Conservation (phyloP, 2,888 invertebrate species). For the Aphidius colemani region DNA sequence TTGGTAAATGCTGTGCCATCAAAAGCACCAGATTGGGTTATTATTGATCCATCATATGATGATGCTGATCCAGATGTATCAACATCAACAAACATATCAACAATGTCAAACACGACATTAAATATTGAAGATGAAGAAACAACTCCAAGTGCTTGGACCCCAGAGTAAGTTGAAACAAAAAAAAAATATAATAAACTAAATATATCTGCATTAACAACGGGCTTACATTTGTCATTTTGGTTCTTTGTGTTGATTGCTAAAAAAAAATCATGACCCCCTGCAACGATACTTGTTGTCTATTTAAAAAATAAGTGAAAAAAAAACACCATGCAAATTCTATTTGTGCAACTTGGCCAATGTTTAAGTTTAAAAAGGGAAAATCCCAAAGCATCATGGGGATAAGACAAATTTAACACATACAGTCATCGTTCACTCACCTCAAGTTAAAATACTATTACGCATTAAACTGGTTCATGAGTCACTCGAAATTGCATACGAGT, state of each 20-base stretch:
- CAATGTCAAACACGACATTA: constrained; percentile 26
- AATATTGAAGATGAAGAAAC: constrained; percentile 38
- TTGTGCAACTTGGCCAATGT: constrained; percentile 9
- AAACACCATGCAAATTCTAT: constrained; percentile 14
- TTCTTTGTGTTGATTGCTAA: no score
- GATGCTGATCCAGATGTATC: constrained; percentile 28
- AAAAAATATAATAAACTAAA: background rate
- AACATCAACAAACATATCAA: constrained; percentile 18
- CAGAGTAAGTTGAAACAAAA: constrained; percentile 40
- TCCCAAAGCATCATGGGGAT: constrained; percentile 9
- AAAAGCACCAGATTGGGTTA: constrained; percentile 40
- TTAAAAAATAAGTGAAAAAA: no score
- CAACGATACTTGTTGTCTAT: constrained; percentile 17
- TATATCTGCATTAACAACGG: background rate
- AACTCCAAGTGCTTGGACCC: constrained; percentile 44
- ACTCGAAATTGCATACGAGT: constrained; percentile 18
- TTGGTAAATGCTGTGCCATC: constrained; percentile 41
- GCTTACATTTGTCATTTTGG: background rate
- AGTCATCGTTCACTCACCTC: constrained; percentile 21
- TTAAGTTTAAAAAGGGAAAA: constrained; percentile 4
- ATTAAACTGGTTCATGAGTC: constrained; percentile 30
- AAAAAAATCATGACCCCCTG: constrained; percentile 10
- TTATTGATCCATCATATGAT: constrained; percentile 40
- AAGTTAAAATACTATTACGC: constrained; percentile 23
- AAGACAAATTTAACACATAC: constrained; percentile 8